phyloP scores from a whole-genome alignment of 1,140 invertebrate genomes.

The Hylyphantes graminicola region DNA sequence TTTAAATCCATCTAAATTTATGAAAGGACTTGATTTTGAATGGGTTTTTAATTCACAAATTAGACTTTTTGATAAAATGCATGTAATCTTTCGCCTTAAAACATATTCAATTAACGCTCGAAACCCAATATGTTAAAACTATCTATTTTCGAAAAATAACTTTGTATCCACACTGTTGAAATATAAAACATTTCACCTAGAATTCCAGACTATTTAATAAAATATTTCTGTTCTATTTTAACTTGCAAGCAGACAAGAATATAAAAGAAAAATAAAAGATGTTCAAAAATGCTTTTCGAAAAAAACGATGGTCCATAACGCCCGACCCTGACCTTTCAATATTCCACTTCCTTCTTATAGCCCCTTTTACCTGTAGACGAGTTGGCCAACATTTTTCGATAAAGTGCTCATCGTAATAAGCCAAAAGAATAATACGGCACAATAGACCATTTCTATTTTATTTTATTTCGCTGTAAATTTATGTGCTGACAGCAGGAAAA shows the following conservation, averaged over 20 bases:
- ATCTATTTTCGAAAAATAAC: too few species aligned
- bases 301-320: constrained; percentile 1
- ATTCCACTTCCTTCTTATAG: constrained; percentile 29
- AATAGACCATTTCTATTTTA: too few species aligned
- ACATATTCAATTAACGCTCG: too few species aligned
- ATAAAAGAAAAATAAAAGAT: not conserved
- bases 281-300: not conserved
- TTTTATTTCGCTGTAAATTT: too few species aligned
- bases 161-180: not conserved
- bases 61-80: too few species aligned
- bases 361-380: constrained; percentile 22
- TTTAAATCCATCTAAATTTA: too few species aligned
- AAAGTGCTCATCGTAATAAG: constrained; percentile 8
- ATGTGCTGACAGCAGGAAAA: not conserved
- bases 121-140: too few species aligned
- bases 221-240: not conserved
- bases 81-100: too few species aligned
- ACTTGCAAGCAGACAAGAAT: not conserved
- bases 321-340: constrained; percentile 28
- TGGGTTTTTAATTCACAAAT: too few species aligned
- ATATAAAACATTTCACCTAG: not conserved
- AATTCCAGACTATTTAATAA: not conserved
- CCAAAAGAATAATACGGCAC: constrained; percentile 15
- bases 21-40: too few species aligned
- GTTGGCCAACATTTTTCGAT: constrained; percentile 15